Conservation (phyloP, 2,113 vertebrate species). For the Microcebus murinus region DNA sequence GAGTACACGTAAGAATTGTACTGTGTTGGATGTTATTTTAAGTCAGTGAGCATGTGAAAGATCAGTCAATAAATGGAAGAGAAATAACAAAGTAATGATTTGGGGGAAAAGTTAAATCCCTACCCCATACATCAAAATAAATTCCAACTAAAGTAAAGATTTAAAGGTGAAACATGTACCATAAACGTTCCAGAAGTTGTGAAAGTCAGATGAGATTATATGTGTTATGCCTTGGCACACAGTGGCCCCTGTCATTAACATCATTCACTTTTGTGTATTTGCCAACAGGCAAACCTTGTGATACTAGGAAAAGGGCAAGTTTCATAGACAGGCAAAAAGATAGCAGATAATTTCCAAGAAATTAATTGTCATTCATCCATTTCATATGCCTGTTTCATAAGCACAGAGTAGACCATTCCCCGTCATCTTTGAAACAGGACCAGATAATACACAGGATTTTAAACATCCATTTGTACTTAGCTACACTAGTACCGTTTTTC, state of each 20-base stretch:
- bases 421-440: not conserved
- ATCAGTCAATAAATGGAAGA: not conserved
- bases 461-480: not conserved
- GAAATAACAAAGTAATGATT: not conserved
- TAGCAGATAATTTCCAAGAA: not conserved
- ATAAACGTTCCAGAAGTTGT: not conserved
- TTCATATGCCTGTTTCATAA: not conserved
- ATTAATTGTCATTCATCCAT: not conserved
- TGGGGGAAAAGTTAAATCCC: not conserved
- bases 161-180: not conserved
- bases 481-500: not conserved
- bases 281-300: not conserved
- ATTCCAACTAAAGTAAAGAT: slow-evolving; percentile 22
- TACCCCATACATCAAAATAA: not conserved
- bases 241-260: not conserved
- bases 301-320: not conserved
- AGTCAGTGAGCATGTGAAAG: not conserved
- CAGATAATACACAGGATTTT: slow-evolving; percentile 2
- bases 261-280: not conserved
- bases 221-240: not conserved
- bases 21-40: not conserved
- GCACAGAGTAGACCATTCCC: not conserved
- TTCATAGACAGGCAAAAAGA: not conserved
- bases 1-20: not conserved
- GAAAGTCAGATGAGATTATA: not conserved